Conservation (phyloP, 2,113 vertebrate species). For the Gavia stellata region DNA sequence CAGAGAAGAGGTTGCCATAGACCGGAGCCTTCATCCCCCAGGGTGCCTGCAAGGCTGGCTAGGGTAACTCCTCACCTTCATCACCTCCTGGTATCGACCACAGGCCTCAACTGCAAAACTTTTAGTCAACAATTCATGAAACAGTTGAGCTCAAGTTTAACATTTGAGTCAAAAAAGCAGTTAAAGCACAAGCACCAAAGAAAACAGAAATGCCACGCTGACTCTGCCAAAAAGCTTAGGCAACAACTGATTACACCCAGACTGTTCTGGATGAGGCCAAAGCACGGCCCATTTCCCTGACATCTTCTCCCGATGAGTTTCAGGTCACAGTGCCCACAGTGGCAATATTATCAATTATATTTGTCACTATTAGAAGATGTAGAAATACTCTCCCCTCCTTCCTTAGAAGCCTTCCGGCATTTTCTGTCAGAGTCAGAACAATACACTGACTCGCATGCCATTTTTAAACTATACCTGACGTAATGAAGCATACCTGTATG, state of each 20-base stretch:
- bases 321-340: not conserved
- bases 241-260: not conserved
- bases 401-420: not conserved
- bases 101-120: no score
- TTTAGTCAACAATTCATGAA: not conserved
- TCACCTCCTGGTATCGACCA: accelerated
- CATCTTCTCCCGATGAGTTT: not conserved
- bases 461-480: not conserved
- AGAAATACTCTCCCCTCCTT: not conserved
- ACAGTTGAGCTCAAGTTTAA: not conserved
- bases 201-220: not conserved
- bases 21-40: not conserved
- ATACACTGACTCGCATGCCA: not conserved
- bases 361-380: not conserved
- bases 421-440: not conserved
- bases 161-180: not conserved
- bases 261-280: not conserved
- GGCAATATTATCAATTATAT: not conserved
- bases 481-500: not conserved
- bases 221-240: not conserved
- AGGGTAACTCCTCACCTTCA: not conserved
- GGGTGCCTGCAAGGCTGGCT: not conserved
- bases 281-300: not conserved
- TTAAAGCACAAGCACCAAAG: not conserved
- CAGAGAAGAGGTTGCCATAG: not conserved